Conservation (phyloP, 64 coral and sea anemone genomes). For the Montipora sp. region DNA sequence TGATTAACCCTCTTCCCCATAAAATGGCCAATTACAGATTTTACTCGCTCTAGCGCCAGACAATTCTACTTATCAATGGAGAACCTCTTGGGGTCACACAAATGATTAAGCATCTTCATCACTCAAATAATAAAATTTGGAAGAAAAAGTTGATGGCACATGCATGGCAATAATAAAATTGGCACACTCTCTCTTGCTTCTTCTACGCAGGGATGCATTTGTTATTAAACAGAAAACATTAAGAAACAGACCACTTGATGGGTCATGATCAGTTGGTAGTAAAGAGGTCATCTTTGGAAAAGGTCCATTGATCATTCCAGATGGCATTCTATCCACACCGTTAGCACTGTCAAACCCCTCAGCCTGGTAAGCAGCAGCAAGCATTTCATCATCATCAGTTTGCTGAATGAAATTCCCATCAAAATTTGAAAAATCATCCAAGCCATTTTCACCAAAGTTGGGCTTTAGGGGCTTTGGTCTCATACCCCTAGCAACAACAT, state of each 20-base stretch:
- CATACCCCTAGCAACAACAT: neutral
- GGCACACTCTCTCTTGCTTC: neutral
- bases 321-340: neutral
- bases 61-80: no score
- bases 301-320: neutral
- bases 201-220: neutral
- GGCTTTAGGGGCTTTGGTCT: neutral
- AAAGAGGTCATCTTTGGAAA: neutral
- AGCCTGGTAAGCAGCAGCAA: slow-evolving; percentile 26
- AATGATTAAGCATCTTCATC: no score
- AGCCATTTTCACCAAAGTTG: neutral
- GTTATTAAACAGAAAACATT: neutral
- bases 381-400: slow-evolving; percentile 32
- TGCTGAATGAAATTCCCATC: neutral
- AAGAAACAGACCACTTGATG: neutral
- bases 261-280: neutral
- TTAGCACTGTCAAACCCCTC: slow-evolving; percentile 4
- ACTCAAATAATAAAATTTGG: no score
- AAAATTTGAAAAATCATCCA: neutral
- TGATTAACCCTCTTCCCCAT: no score
- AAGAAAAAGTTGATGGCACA: no score
- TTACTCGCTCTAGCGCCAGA: no score
- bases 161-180: no score
- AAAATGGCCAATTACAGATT: no score
- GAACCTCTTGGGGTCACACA: no score